Conservation (phyloP, 2,113 vertebrate species). For the Spea bombifrons region DNA sequence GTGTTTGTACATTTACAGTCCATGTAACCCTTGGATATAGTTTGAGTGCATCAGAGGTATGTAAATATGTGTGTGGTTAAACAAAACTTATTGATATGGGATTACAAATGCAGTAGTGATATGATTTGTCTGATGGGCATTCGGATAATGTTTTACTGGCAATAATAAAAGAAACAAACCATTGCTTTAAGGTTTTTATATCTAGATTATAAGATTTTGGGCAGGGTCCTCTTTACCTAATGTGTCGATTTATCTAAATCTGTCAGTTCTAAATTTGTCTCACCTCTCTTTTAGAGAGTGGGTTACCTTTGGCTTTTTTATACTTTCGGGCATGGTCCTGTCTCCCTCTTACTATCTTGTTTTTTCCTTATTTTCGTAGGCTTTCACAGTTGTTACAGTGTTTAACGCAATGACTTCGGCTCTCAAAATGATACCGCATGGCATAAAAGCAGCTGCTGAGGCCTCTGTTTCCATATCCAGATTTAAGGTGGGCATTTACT, state of each 20-base stretch:
- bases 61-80: background rate
- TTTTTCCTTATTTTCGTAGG: slow-evolving; percentile 54
- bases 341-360: background rate
- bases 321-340: background rate
- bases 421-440: slow-evolving; percentile 73
- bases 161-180: no score
- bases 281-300: no score
- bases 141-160: no score
- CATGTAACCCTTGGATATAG: slow-evolving; percentile 74
- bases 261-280: no score
- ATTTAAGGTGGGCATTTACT: slow-evolving; percentile 65
- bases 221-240: no score
- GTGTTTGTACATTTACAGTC: slow-evolving; percentile 75
- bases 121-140: no score
- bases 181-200: no score
- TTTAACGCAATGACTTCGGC: slow-evolving; percentile 80
- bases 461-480: slow-evolving; percentile 69
- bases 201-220: no score
- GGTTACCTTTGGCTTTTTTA: no score
- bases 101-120: no score
- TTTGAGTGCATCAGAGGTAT: slow-evolving; percentile 73
- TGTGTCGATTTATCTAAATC: no score
- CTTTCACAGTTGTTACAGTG: slow-evolving; percentile 74
- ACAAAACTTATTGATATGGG: no score
- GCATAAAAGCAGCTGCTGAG: slow-evolving; percentile 70